Conservation (phyloP, 1,140 invertebrate species). For the Heliothis subflexa region DNA sequence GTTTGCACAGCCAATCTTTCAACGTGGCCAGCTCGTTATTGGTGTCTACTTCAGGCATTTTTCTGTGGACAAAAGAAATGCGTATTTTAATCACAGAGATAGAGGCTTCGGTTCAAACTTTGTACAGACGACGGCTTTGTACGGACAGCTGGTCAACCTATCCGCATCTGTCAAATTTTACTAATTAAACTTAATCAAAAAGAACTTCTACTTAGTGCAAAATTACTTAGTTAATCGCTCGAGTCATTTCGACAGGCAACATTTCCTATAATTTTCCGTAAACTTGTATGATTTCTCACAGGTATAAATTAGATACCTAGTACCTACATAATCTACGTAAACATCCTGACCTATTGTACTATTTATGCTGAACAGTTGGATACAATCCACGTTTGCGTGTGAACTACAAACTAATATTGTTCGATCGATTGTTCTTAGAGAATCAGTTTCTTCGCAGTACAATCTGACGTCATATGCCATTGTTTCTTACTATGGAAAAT, state of each 20-base stretch:
- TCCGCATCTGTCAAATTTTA: no score
- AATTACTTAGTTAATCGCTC: no score
- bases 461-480: not conserved
- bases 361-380: slow-evolving; percentile 15
- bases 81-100: not conserved
- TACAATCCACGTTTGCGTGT: slow-evolving; percentile 8
- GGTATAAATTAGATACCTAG: not conserved
- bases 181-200: no score
- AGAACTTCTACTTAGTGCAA: no score
- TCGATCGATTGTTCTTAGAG: slow-evolving; percentile 13
- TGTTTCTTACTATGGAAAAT: slow-evolving; percentile 13
- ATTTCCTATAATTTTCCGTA: no score
- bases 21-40: slow-evolving; percentile 88
- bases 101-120: not conserved
- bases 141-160: no score
- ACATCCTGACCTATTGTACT: slow-evolving; percentile 9
- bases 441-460: slow-evolving; percentile 6
- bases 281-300: not conserved
- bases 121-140: no score
- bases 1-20: slow-evolving; percentile 91
- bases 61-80: slow-evolving; percentile 55
- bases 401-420: not conserved
- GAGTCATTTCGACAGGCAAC: no score
- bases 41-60: slow-evolving; percentile 73
- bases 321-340: not conserved